Base-by-base conservation (phyloP, 2,113 vertebrate species). In the Polypterus senegalus region DNA sequence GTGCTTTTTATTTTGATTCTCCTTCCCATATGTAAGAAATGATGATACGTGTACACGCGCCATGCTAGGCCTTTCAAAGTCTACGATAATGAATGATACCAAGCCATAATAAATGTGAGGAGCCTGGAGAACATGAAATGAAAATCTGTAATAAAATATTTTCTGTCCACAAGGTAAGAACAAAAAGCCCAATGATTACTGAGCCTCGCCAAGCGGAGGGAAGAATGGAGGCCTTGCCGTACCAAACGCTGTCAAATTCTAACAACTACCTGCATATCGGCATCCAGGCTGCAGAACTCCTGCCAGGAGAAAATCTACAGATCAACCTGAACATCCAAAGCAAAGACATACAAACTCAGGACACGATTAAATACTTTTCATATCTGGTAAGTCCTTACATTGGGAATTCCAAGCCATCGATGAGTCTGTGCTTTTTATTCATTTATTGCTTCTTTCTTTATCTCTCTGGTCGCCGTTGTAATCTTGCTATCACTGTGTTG, bases 221-320 rank as follows among this genome's bases (percentile, higher is more conserved):
- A 45, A 61, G 0, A 0, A 81, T 88, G 81, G 60, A 1, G 0
- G 86, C 76, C 11, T 3, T 5, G 5, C 65, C 80, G 3, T 86
- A 90, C 52, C 3, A 1, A 0, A 73, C 82, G 5, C 71, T 61
- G 3, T 11, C 8, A 4, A n/a, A 6, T 5, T 74, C 69, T n/a
- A 66, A 66, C 1, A 79, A 75, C n/a, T 86, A 77, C 59, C 69
- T 91, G 48, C 81, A 89, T 64, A 83, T 89, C 54, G 70, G 65
- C 2, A 71, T 82, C 58, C 54, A 73, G 48, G 6, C 57, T 3
- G 1, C 66, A 9, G 69, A 66, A 3, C 4, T 75, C 7, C 5
- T 61, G 1, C 48, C 79, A 3, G 75, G 77, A 45, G 45, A 63
- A 4, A 73, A 63, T 48, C 9, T 86, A 9, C 76, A 68, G 4